A percentile compares a stretch with the other conserved stretches of the same genome.
phyloP scores from a whole-genome alignment of 2,113 vertebrate species.

The Oreochromis aureus region DNA sequence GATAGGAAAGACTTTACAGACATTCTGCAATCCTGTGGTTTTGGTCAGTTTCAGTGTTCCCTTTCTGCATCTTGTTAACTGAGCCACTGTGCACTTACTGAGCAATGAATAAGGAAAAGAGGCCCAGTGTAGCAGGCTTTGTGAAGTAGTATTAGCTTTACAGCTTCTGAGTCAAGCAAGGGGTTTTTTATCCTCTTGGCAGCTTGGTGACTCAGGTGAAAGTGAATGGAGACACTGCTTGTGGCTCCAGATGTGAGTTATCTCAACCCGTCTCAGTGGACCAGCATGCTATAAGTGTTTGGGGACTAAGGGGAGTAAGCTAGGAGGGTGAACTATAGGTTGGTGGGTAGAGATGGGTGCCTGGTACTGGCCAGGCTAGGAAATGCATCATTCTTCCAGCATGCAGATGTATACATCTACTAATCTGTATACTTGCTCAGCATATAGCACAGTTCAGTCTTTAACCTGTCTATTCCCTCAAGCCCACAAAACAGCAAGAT shows the following conservation, averaged over 20 bases:
- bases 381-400: background rate
- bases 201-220: background rate
- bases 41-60: conserved; percentile 28
- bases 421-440: background rate
- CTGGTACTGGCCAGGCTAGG: conserved; percentile 22
- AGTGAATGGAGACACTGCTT: background rate
- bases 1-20: conserved; percentile 28
- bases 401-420: background rate
- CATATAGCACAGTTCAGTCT: background rate
- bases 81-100: background rate
- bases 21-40: conserved; percentile 48
- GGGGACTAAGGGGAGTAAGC: background rate
- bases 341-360: conserved; percentile 5
- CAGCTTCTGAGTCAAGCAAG: background rate
- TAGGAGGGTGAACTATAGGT: background rate
- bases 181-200: background rate
- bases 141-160: background rate
- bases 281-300: conserved; percentile 5
- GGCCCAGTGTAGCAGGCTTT: background rate
- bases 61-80: conserved; percentile 12
- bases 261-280: conserved; percentile 13
- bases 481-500: background rate
- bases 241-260: conserved; percentile 39
- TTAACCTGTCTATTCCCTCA: background rate
- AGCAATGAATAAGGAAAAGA: background rate